Evolutionary conservation across 2,113 vertebrate species (phyloP).

Genomic region (Myocastor coypus): DNA sequence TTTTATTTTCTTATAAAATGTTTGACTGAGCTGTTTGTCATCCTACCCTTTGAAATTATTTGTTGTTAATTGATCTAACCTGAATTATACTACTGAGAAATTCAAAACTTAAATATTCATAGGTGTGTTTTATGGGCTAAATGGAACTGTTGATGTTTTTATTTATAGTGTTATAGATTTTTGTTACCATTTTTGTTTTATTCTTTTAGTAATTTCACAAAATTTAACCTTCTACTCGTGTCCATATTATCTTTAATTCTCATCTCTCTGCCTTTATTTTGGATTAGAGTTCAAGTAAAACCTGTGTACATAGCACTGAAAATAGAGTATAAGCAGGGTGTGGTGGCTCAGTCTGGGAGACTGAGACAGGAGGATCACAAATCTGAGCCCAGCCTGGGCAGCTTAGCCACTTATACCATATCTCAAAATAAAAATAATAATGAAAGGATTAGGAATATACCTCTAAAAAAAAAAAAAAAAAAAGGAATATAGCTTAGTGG

Average conservation of each 20-base stretch:
- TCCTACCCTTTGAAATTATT: slow-evolving; percentile 59
- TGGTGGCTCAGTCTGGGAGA: neutral
- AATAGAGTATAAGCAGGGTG: neutral
- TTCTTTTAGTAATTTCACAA: neutral
- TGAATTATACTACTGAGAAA: slow-evolving; percentile 45
- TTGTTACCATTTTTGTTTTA: slow-evolving; percentile 23
- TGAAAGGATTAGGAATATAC: no score
- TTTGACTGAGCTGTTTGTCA: neutral
- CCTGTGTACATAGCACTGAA: neutral
- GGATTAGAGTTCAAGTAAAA: neutral
- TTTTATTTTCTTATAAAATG: slow-evolving; percentile 16
- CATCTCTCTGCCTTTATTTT: neutral
- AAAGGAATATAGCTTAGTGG: no score
- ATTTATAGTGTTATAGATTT: slow-evolving; percentile 26
- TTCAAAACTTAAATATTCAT: slow-evolving; percentile 55
- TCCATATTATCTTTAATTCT: slow-evolving; percentile 50
- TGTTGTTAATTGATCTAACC: slow-evolving; percentile 21
- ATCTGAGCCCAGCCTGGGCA: neutral
- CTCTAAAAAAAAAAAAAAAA: neutral
- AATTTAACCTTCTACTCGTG: neutral
- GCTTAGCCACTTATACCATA: neutral
- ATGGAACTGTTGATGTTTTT: slow-evolving; percentile 49
- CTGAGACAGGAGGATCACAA: neutral
- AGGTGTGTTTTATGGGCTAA: slow-evolving; percentile 32
- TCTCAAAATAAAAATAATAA: neutral